A percentile compares a stretch with the other conserved stretches of the same genome.
phyloP scores from a whole-genome alignment of 2,797 vertebrate genomes.

The Ctenochaetus hawaiiensis region DNA sequence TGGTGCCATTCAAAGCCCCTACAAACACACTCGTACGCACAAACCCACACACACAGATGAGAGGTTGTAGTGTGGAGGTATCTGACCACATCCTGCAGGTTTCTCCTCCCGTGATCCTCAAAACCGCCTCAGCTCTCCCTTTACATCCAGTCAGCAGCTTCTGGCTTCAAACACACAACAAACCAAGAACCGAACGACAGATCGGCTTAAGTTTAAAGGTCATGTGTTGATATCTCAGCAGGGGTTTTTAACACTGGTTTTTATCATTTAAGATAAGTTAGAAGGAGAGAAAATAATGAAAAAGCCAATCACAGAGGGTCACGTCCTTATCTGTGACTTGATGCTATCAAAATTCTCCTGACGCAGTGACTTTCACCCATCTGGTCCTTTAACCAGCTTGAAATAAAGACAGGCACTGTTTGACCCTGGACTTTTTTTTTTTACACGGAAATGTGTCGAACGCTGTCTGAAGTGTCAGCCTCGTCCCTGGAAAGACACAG shows the following conservation, averaged over 20 bases:
- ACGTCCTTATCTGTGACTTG: conserved; percentile 14
- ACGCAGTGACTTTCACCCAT: neutral
- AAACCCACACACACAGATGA: conserved; percentile 51
- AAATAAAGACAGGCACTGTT: conserved; percentile 25
- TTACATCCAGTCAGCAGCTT: conserved; percentile 67
- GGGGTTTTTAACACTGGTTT: neutral
- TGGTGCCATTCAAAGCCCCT: conserved; percentile 62
- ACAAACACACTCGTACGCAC: conserved; percentile 52
- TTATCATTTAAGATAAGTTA: neutral
- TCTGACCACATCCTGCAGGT: conserved; percentile 78
- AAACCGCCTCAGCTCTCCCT: conserved; percentile 49
- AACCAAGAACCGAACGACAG: conserved; percentile 17
- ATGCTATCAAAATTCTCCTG: neutral
- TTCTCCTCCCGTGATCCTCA: conserved; percentile 63
- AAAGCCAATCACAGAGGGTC: neutral
- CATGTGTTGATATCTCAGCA: neutral
- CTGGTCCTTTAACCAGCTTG: conserved; percentile 19
- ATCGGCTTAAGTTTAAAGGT: conserved; percentile 31
- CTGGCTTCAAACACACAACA: conserved; percentile 40
- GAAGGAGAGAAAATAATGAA: neutral
- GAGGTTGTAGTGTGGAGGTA: conserved; percentile 67
- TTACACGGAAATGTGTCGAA: conserved; percentile 39
- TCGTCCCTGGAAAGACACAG: conserved; percentile 61
- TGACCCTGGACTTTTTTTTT: conserved; percentile 39
- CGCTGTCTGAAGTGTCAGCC: conserved; percentile 53